Evolutionary conservation across 2,888 invertebrate species (phyloP).

Genomic region (Protula sp.): DNA sequence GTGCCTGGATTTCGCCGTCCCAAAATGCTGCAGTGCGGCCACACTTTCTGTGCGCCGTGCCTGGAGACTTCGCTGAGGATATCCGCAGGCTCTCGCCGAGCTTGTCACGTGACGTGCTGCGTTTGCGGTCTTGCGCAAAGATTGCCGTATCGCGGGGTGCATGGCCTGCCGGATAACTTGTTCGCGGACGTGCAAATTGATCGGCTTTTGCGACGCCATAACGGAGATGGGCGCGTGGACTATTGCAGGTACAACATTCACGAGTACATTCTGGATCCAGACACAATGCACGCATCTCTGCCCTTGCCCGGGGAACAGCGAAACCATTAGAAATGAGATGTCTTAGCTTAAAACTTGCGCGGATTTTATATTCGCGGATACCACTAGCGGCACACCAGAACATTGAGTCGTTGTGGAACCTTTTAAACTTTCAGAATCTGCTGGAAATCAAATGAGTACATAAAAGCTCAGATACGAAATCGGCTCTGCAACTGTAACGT

Average conservation of each 20-base stretch:
- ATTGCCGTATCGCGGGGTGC: background rate
- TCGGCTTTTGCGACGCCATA: background rate
- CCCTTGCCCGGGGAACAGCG: background rate
- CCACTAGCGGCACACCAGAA: too few relatives aligned
- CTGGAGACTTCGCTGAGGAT: background rate
- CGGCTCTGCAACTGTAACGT: too few relatives aligned
- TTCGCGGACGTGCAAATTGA: background rate
- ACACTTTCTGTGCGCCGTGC: background rate
- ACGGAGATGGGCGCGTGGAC: background rate
- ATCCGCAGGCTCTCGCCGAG: background rate
- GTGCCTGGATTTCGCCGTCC: background rate
- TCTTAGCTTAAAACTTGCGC: too few relatives aligned
- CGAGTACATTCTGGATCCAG: background rate
- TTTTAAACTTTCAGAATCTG: too few relatives aligned
- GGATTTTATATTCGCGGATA: too few relatives aligned
- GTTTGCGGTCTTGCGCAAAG: background rate
- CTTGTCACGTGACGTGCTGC: background rate
- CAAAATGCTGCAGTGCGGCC: background rate
- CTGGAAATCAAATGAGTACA: too few relatives aligned
- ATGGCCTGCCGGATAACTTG: background rate
- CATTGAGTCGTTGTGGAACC: too few relatives aligned
- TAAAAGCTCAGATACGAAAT: too few relatives aligned
- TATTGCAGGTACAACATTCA: background rate
- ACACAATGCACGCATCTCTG: background rate
- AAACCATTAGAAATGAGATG: too few relatives aligned